Conservation (phyloP, 2,797 vertebrate species). For the Darevskia nairensis region DNA sequence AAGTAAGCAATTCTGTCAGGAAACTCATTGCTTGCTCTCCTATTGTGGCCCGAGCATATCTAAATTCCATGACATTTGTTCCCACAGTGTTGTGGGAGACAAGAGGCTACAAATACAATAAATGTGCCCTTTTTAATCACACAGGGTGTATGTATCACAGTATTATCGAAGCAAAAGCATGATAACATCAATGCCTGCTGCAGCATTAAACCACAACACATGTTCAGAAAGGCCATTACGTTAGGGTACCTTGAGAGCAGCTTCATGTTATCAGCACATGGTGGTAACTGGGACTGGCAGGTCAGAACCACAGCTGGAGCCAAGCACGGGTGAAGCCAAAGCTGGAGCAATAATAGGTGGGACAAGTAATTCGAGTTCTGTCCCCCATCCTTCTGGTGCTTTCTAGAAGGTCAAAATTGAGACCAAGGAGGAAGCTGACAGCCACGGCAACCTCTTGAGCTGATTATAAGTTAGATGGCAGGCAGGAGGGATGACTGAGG, state of each 20-base stretch:
- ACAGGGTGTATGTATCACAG: background rate
- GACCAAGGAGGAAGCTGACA: no score
- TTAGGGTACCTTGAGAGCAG: background rate
- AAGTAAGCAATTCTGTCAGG: conserved; percentile 53
- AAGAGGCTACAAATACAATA: background rate
- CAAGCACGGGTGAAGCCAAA: no score
- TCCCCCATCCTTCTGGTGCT: no score
- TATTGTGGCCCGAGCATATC: conserved; percentile 36
- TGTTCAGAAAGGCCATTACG: background rate
- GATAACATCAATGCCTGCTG: conserved; percentile 27
- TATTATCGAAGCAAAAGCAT: background rate
- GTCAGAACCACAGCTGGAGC: no score
- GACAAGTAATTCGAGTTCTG: no score
- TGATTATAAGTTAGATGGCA: no score
- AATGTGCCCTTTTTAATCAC: background rate
- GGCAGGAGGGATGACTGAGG: no score
- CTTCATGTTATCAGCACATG: background rate
- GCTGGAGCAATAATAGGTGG: no score
- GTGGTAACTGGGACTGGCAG: no score
- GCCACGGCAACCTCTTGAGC: no score
- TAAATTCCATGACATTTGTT: background rate
- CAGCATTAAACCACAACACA: conserved; percentile 25
- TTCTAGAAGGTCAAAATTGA: no score
- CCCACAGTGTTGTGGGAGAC: background rate
- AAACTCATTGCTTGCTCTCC: conserved; percentile 44